Evolutionary conservation across 2,113 vertebrate species (phyloP).

Genomic region (Brachyhypopomus gauderio): DNA sequence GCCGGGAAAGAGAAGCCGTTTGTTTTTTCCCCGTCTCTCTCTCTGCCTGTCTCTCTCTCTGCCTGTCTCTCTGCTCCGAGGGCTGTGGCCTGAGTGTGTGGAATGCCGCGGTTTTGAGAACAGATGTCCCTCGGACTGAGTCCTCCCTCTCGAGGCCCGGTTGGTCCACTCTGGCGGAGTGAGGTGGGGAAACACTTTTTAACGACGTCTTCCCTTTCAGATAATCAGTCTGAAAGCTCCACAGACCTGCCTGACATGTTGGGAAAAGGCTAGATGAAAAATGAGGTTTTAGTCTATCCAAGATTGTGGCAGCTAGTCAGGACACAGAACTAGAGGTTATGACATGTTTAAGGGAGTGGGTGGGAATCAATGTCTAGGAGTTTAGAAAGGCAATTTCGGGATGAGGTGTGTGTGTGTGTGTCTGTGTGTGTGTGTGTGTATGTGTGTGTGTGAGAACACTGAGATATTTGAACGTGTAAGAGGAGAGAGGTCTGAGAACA

Average conservation of each 20-base stretch:
- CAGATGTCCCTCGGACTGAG: constrained; percentile 59
- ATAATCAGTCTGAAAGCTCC: constrained; percentile 70
- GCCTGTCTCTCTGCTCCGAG: constrained; percentile 9
- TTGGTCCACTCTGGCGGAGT: neutral
- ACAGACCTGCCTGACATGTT: constrained; percentile 56
- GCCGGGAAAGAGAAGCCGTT: constrained; percentile 48
- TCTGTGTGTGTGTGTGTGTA: no score
- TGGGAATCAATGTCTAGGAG: neutral
- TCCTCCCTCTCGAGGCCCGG: constrained; percentile 38
- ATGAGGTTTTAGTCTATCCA: neutral
- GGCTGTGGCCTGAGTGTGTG: constrained; percentile 54
- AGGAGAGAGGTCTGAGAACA: neutral
- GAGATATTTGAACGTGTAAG: constrained; percentile 4
- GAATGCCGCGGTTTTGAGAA: constrained; percentile 66
- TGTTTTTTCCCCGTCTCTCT: constrained; percentile 40
- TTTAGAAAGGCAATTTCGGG: neutral
- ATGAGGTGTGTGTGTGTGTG: constrained; percentile 5
- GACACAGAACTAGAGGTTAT: constrained; percentile 33
- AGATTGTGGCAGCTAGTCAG: neutral
- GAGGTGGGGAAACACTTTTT: constrained; percentile 37
- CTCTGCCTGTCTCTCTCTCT: constrained; percentile 42
- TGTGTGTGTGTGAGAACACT: neutral
- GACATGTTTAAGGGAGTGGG: constrained; percentile 22
- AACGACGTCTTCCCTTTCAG: constrained; percentile 69
- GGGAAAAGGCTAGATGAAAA: constrained; percentile 44